Evolutionary conservation across 2,888 invertebrate genomes (phyloP), one percentile per base, ranked within the genome.

Genomic region (Magallana nippona): DNA sequence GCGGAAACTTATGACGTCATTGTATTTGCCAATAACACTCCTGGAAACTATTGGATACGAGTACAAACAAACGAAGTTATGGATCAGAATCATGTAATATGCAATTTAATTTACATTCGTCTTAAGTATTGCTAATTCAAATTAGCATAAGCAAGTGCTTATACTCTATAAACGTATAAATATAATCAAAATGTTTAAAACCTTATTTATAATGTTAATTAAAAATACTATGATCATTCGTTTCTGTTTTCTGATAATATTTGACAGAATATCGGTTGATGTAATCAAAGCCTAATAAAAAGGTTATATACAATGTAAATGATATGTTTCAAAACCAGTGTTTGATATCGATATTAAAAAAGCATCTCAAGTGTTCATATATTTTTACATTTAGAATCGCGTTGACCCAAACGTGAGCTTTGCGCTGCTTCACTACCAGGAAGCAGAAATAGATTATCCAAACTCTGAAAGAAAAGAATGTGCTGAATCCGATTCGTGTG

Each of bases 1-100:
- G 93, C 92, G 0, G 92, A 93, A 84, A 86, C 90, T 22, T 88
- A 87, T 78, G 92, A 93, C 84, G 89, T 93, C 79, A 84, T 90
- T 13, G 58, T 93, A 0, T 80, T 55, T 10, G 88, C 92, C 8
- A 86, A 89, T 78, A 82, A 89, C 63, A 19, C 78, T 1, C 82
- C 86, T 1, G 88, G 81, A 1, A 90, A 90, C 79, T 93, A 92
- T 83, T 92, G 92, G 92, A 87, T 93, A 5, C 81, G 92, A 10
- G 89, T 88, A 10, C 82, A 89, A 81, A 90, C 90, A 8, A 77
- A 91, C 56, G 86, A 88, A 62, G 79, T 79, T 13, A 71, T 71
- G 71, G 71, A 71, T 71, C 15, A 13, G 13, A 44, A 44, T 5
- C 84, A 71, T n/a, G 79, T 79, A 55, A 71, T 27, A 27, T 22